Conservation (phyloP, 2,888 invertebrate species). For the Ormia ochracea region DNA sequence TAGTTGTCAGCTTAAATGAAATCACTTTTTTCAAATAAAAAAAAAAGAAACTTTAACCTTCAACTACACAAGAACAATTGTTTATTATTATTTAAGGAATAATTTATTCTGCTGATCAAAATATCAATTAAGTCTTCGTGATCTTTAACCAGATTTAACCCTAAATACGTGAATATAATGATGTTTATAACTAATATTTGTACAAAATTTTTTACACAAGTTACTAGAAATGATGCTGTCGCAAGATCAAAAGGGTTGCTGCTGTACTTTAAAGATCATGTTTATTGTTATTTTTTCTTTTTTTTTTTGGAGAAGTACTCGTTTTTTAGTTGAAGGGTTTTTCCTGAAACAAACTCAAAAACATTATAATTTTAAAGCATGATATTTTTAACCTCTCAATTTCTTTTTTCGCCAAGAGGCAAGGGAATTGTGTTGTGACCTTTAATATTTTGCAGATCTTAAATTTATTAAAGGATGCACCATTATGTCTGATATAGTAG, state of each 20-base stretch:
- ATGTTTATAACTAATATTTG: slow-evolving; percentile 24
- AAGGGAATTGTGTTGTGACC: background rate
- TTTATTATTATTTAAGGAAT: background rate
- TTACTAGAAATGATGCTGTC: slow-evolving; percentile 15
- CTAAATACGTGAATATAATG: background rate
- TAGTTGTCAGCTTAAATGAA: background rate
- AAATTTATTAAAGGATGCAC: no score
- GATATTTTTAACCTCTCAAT: background rate
- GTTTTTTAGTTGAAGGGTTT: background rate
- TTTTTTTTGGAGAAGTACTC: slow-evolving; percentile 27
- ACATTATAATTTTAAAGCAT: background rate
- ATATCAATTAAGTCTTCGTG: slow-evolving; percentile 18
- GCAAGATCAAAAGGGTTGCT: slow-evolving; percentile 50
- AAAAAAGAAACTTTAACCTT: background rate
- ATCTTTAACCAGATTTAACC: slow-evolving; percentile 53
- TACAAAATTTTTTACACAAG: slow-evolving; percentile 6
- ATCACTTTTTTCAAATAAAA: background rate
- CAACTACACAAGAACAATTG: background rate
- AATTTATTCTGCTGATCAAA: slow-evolving; percentile 30
- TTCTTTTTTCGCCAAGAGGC: slow-evolving; percentile 10
- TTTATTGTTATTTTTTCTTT: slow-evolving; percentile 3
- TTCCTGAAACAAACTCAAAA: slow-evolving; percentile 7
- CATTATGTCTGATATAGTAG: no score
- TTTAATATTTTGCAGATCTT: slow-evolving; percentile 3
- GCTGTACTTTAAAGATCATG: background rate